Conservation (phyloP, 2,113 vertebrate genomes). For the Bostrychus sinensis region DNA sequence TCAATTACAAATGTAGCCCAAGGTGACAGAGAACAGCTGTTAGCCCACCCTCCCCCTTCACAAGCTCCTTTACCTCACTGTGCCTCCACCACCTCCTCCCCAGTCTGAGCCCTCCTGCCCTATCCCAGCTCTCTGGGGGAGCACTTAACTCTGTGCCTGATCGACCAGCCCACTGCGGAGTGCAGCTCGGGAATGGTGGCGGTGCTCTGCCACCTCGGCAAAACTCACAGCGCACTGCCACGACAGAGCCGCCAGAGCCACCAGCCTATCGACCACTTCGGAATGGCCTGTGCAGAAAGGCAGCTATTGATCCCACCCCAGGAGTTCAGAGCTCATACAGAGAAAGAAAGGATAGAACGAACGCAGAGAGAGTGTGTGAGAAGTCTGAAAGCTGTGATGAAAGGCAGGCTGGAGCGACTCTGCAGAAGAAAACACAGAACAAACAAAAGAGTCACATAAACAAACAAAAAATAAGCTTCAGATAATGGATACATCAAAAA, state of each 20-base stretch:
- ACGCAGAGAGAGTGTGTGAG: constrained; percentile 50
- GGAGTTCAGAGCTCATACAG: constrained; percentile 54
- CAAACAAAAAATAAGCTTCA: constrained; percentile 75
- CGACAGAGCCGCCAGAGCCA: constrained; percentile 64
- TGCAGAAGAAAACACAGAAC: constrained; percentile 64
- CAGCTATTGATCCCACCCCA: constrained; percentile 79
- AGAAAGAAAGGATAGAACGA: constrained; percentile 56
- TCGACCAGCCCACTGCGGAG: constrained; percentile 74
- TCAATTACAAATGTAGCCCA: constrained; percentile 38
- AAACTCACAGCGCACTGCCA: constrained; percentile 66
- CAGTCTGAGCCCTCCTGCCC: constrained; percentile 58
- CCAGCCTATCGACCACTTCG: constrained; percentile 79
- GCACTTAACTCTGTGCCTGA: constrained; percentile 80
- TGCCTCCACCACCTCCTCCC: constrained; percentile 35
- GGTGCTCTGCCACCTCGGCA: constrained; percentile 72
- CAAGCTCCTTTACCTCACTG: constrained; percentile 42
- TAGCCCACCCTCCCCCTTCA: constrained; percentile 33
- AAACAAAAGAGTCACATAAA: constrained; percentile 77
- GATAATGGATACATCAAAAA: constrained; percentile 73
- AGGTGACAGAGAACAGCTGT: constrained; percentile 17
- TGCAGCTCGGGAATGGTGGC: constrained; percentile 67
- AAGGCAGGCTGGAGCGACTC: constrained; percentile 67
- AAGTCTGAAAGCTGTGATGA: constrained; percentile 64
- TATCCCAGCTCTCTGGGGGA: constrained; percentile 73
- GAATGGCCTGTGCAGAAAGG: constrained; percentile 82